Conservation (phyloP, 1,140 invertebrate species). For the Capitella teleta region DNA sequence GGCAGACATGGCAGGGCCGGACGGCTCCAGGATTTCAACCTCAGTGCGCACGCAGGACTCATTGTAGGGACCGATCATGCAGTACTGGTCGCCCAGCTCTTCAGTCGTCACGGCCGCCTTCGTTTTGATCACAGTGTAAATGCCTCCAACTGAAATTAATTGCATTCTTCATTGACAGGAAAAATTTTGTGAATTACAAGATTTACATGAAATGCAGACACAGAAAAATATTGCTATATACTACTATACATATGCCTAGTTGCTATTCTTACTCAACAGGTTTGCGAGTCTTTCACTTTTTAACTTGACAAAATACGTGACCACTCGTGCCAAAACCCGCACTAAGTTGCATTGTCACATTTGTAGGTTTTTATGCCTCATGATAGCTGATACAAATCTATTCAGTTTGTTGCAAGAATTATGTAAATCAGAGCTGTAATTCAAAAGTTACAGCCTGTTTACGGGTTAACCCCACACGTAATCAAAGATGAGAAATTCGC, state of each 20-base stretch:
- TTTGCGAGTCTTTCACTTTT: not conserved
- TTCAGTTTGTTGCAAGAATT: too few species aligned
- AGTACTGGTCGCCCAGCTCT: constrained; percentile 97
- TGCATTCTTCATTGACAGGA: constrained; percentile 1
- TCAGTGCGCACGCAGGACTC: constrained; percentile 86
- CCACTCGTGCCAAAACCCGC: not conserved
- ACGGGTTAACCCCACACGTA: too few species aligned
- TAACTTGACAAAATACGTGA: not conserved
- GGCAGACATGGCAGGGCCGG: constrained; percentile 60
- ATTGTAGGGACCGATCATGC: constrained; percentile 87
- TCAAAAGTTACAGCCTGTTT: too few species aligned
- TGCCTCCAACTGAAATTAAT: constrained; percentile 79
- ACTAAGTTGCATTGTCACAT: too few species aligned
- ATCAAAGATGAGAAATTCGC: too few species aligned
- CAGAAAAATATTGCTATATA: not conserved
- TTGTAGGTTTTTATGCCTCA: too few species aligned
- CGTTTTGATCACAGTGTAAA: constrained; percentile 96
- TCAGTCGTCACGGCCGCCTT: constrained; percentile 96
- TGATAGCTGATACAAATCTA: too few species aligned
- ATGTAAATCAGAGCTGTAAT: too few species aligned
- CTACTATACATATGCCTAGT: not conserved
- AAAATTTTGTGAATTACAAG: too few species aligned
- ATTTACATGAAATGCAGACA: not conserved
- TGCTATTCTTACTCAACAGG: not conserved
- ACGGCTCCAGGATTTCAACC: constrained; percentile 81